Evolutionary conservation across 2,113 vertebrate species (phyloP).

Genomic region (Gopherus flavomarginatus): DNA sequence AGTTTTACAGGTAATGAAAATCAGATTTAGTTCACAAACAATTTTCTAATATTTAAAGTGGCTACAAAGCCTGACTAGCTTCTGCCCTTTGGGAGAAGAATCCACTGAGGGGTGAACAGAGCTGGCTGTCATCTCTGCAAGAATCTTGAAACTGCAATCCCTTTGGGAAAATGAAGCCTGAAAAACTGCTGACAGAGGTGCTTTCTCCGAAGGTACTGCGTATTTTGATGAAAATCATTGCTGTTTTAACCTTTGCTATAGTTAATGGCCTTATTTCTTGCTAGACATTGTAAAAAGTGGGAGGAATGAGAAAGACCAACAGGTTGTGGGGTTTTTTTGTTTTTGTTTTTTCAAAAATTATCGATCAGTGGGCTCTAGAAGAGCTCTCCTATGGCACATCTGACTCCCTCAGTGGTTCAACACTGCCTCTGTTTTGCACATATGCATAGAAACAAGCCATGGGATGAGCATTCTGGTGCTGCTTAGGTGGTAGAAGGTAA

Average conservation of each 20-base stretch:
- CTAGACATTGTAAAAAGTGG: constrained; percentile 5
- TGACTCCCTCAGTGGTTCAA: constrained; percentile 37
- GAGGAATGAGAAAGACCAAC: not conserved
- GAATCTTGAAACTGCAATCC: constrained; percentile 5
- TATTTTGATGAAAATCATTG: constrained; percentile 6
- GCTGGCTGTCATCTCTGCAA: not conserved
- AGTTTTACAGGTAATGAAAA: constrained; percentile 8
- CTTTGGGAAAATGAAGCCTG: not conserved
- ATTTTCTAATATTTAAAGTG: not conserved
- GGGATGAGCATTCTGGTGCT: constrained; percentile 42
- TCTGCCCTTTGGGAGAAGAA: not conserved
- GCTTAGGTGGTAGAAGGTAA: constrained; percentile 66
- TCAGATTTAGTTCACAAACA: not conserved
- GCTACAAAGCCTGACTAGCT: constrained; percentile 7
- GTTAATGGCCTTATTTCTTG: constrained; percentile 11
- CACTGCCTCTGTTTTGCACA: constrained; percentile 15
- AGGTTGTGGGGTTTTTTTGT: constrained; percentile 44
- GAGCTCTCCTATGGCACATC: not conserved
- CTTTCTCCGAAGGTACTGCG: not conserved
- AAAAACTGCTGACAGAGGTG: constrained; percentile 51
- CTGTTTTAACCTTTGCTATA: not conserved
- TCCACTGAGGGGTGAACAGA: not conserved
- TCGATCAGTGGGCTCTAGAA: constrained; percentile 8
- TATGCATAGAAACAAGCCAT: constrained; percentile 50
- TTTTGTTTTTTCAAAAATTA: constrained; percentile 22